These are phyloP conservation scores for Lerista edwardsae DNA, from an alignment of 2,797 vertebrate genomes.

Conservation along the genomic window DNA sequence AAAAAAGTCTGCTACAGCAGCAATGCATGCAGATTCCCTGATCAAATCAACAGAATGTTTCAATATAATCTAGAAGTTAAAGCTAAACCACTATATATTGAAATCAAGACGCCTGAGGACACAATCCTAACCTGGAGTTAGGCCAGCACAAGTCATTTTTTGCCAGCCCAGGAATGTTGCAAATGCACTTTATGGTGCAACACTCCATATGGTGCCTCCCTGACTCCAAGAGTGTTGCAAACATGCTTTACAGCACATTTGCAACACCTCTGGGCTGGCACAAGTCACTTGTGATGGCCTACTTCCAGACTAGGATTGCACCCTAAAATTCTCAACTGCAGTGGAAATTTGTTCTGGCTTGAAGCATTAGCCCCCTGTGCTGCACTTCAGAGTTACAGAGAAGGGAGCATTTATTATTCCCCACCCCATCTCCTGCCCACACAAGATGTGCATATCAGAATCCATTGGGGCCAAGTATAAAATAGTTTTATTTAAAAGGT, in stretches of 20 bases:
- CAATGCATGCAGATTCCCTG: neutral
- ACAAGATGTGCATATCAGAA: neutral
- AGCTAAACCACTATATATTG: neutral
- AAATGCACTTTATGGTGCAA: too few relatives aligned
- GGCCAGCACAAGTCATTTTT: too few relatives aligned
- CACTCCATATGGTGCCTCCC: too few relatives aligned
- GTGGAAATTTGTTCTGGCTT: neutral
- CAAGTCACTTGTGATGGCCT: too few relatives aligned
- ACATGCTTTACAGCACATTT: too few relatives aligned
- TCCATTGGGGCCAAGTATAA: conserved; percentile 59
- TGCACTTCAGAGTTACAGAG: neutral
- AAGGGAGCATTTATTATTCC: neutral
- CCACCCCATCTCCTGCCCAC: neutral
- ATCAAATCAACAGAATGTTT: neutral
- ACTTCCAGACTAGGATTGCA: too few relatives aligned
- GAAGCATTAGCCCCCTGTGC: neutral
- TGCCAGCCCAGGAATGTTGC: too few relatives aligned
- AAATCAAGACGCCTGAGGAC: neutral
- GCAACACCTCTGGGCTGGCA: too few relatives aligned
- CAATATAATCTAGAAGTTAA: neutral
- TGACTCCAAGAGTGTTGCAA: too few relatives aligned
- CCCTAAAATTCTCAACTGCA: neutral
- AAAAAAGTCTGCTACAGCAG: too few relatives aligned
- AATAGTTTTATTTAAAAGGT: conserved; percentile 76
- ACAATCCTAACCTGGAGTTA: too few relatives aligned